Conservation (phyloP, 2,888 invertebrate species). For the Plagiodera versicolora region DNA sequence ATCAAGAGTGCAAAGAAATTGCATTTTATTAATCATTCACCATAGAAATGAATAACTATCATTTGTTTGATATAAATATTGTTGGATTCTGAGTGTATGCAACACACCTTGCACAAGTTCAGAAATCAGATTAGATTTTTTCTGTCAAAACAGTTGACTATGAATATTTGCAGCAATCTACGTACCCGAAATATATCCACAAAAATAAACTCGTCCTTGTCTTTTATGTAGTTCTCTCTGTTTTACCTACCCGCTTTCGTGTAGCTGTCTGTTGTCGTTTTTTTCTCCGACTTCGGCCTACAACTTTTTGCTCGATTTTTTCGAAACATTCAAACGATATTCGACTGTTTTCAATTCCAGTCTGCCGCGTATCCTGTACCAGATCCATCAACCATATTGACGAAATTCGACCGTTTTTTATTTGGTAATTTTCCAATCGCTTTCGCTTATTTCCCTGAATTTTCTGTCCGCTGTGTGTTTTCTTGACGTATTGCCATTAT, state of each 20-base stretch:
- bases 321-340: background rate
- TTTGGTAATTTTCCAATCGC: background rate
- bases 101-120: too few relatives aligned
- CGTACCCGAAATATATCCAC: too few relatives aligned
- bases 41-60: too few relatives aligned
- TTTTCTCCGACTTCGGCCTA: background rate
- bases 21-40: too few relatives aligned
- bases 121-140: too few relatives aligned
- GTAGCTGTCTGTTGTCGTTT: background rate
- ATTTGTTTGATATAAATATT: too few relatives aligned
- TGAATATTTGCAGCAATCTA: too few relatives aligned
- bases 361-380: slow-evolving; percentile 2
- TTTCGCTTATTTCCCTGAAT: slow-evolving; percentile 5
- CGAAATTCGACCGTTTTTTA: slow-evolving; percentile 3
- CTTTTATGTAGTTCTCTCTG: background rate
- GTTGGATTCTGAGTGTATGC: too few relatives aligned
- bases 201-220: too few relatives aligned
- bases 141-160: too few relatives aligned
- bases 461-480: slow-evolving; percentile 8
- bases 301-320: background rate
- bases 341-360: background rate
- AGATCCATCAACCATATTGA: background rate
- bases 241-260: background rate
- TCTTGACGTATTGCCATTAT: slow-evolving; percentile 22
- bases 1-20: too few relatives aligned